Base-by-base conservation (phyloP, 2,888 invertebrate species). In the Drosophila siamana region DNA sequence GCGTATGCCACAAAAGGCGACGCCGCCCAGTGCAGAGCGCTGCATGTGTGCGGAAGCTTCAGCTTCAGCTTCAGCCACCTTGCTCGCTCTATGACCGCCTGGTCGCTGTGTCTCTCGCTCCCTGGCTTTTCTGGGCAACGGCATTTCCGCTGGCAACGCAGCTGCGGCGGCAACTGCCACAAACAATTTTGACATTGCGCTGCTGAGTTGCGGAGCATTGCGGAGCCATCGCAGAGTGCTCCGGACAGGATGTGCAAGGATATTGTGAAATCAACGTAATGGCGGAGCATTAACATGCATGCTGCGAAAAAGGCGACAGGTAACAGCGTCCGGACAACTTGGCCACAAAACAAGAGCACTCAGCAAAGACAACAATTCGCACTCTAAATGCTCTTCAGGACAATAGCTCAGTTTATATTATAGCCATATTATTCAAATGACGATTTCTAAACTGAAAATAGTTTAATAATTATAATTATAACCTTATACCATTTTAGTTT, bases 241-340 rank as follows among this genome's bases (percentile, higher is more conserved):
- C 60, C 36, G 74, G 74, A 77, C 86, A 84, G 84, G 86, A 84
- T 84, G 86, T 86, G 83, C 80, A 83, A 79, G 86, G 86, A 88
- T 86, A 88, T 88, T 84, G 84, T 84, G 83, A 88, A 84, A 84
- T 84, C 86, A 88, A 86, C 83, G 88, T 79, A 88, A 84, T 83
- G 85, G 88, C 72, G 80, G 65, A 69, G 74, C 85, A 79, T 86
- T 86, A 86, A 80, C 81, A 80, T 83, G 81, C 81, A 74, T 68
- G 78, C 66, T 59, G 54, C 65, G 55, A 78, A 70, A 85, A 67
- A 64, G 60, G 67, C 78, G 78, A 74, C 74, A 78, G 74, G 78
- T 74, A 74, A 55, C 74, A 66, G 57, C 50, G 61, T 77, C 56
- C 78, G 61, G 61, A 30, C 66, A 66, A 50, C 16, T 66, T 77